A percentile compares a stretch with the other conserved stretches of the same genome.
These are phyloP conservation scores for Linnaemya vulpina DNA, from an alignment of 2,888 invertebrate species.

Conservation along the genomic window DNA sequence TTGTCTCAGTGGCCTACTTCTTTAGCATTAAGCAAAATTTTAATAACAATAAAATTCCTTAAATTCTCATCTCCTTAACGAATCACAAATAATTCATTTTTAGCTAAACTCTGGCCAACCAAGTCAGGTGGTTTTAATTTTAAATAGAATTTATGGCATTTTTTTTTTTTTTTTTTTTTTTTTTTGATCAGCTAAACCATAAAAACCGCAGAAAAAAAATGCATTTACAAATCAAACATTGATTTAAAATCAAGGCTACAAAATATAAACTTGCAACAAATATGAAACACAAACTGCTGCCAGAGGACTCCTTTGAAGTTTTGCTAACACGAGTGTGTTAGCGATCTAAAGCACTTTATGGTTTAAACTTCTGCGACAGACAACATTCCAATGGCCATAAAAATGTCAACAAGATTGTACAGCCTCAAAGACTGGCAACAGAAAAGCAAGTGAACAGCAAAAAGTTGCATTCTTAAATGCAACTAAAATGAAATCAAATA, in stretches of 20 bases:
- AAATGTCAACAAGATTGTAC: slow-evolving; percentile 77
- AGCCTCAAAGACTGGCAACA: slow-evolving; percentile 34
- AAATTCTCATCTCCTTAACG: slow-evolving; percentile 12
- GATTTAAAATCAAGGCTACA: slow-evolving; percentile 68
- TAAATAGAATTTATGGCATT: slow-evolving; percentile 46
- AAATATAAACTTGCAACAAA: slow-evolving; percentile 55
- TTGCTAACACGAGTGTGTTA: slow-evolving; percentile 3
- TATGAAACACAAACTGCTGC: slow-evolving; percentile 28
- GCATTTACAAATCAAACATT: slow-evolving; percentile 64
- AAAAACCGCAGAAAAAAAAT: slow-evolving; percentile 20
- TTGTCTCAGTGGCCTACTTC: not conserved
- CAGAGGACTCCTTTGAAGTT: slow-evolving; percentile 67
- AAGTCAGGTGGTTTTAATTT: slow-evolving; percentile 48
- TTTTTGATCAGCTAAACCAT: slow-evolving; percentile 30
- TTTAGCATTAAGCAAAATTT: not conserved
- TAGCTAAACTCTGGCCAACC: not conserved
- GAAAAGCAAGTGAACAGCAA: slow-evolving; percentile 36
- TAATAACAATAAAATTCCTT: slow-evolving; percentile 22
- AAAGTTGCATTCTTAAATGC: slow-evolving; percentile 63
- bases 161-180: slow-evolving; percentile 12
- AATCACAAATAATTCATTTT: not conserved
- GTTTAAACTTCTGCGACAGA: slow-evolving; percentile 65
- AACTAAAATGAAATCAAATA: slow-evolving; percentile 53
- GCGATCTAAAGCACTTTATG: slow-evolving; percentile 59
- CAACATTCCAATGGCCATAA: slow-evolving; percentile 78